Evolutionary conservation across 1,140 invertebrate genomes (phyloP).

Genomic region (Drosophila takahashii): DNA sequence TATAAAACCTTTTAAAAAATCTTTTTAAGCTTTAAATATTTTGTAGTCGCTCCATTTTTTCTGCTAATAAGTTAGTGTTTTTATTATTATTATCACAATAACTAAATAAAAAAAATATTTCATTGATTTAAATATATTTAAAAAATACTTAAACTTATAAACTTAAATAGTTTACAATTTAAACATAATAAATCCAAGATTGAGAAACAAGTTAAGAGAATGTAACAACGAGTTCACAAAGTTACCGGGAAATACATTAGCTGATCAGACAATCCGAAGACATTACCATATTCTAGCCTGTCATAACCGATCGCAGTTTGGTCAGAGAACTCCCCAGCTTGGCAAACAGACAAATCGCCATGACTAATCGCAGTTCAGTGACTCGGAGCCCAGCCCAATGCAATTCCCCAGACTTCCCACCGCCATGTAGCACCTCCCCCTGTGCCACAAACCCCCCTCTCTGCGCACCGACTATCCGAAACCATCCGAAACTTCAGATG

Average conservation of each 20-base stretch:
- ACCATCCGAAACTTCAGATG: slow-evolving; percentile 40
- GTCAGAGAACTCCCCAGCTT: slow-evolving; percentile 26
- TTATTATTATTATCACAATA: too few relatives aligned
- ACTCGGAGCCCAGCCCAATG: slow-evolving; percentile 38
- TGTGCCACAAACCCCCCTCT: neutral
- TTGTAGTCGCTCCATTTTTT: too few relatives aligned
- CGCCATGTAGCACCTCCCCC: slow-evolving; percentile 26
- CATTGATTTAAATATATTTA: too few relatives aligned
- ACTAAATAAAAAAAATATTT: too few relatives aligned
- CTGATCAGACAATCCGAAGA: neutral
- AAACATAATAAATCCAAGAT: neutral
- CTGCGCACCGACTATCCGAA: neutral
- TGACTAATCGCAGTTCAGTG: slow-evolving; percentile 63
- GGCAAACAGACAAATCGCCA: slow-evolving; percentile 35
- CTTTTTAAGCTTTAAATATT: too few relatives aligned
- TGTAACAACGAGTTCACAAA: neutral
- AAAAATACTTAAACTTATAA: too few relatives aligned
- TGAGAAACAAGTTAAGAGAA: neutral
- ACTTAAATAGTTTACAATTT: too few relatives aligned
- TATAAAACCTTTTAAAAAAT: too few relatives aligned
- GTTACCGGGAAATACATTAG: neutral
- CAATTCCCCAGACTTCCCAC: slow-evolving; percentile 32
- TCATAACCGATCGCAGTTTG: slow-evolving; percentile 30
- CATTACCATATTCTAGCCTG: slow-evolving; percentile 9
- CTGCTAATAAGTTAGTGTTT: too few relatives aligned